These are phyloP conservation scores for Chaetophractus vellerosus DNA, from an alignment of 2,797 vertebrate genomes.

Conservation along the genomic window DNA sequence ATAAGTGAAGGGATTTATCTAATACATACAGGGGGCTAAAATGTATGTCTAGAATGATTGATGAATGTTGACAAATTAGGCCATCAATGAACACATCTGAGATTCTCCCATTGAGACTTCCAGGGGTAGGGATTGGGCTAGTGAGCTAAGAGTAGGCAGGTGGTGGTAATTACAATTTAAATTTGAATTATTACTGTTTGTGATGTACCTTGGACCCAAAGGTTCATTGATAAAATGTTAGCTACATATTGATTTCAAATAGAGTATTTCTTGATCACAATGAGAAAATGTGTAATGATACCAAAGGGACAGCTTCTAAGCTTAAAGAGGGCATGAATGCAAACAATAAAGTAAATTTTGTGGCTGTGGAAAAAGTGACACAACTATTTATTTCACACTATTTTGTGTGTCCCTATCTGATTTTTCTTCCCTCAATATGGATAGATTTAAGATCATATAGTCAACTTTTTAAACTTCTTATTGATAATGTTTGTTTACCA, in stretches of 20 bases:
- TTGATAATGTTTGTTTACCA: conserved; percentile 1
- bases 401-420: neutral
- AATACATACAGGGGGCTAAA: too few species aligned
- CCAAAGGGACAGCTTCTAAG: neutral
- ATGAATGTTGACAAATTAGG: too few species aligned
- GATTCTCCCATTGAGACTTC: neutral
- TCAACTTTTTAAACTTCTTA: neutral
- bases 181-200: conserved; percentile 21
- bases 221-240: neutral
- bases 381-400: neutral
- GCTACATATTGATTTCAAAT: neutral
- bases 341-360: conserved; percentile 14
- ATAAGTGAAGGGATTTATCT: too few species aligned
- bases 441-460: neutral
- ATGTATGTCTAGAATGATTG: too few species aligned
- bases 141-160: neutral
- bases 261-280: neutral
- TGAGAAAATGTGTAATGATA: neutral
- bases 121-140: neutral
- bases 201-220: conserved; percentile 2
- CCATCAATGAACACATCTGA: too few species aligned
- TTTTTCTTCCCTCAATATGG: conserved; percentile 29
- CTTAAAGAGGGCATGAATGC: neutral
- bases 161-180: neutral
- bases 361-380: neutral